Base-by-base conservation (phyloP, 2,888 invertebrate species). In the Limnephilus auricula region DNA sequence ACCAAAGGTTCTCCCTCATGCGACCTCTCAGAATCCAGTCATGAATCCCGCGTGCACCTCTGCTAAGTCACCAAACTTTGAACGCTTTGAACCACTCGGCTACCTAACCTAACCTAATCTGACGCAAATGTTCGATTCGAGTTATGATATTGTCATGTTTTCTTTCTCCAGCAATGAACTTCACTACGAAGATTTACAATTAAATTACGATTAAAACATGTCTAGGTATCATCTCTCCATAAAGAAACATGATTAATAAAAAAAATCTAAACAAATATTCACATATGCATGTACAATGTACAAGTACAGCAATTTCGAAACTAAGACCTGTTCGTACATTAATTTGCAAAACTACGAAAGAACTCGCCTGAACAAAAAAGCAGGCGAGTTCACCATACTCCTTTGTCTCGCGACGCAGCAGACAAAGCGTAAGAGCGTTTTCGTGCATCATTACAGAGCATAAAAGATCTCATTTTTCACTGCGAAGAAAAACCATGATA, bases 391-490 rank as follows among this genome's bases (percentile, higher is more conserved):
- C 80, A 80, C 31, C 80, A 80, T 13, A 80, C 32, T 80, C 32
- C 80, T 32, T 80, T 80, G 80, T 80, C 32, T 80, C 32, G 32
- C 80, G 80, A 80, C 80, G 80, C 32, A 32, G 80, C 80, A 31
- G 32, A 80, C 80, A 80, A 80, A 31, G 80, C 80, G 15, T 15
- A 15, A 15, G 80, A 80, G 80, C 9, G 25, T 65, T 65, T 80
- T 32, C 32, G 80, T 32, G 80, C 80, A 80, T 80, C 80, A 80
- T 80, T 80, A 31, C 6, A 80, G 30, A 80, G 18, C 31, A 80
- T 18, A 80, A 80, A 80, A 80, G 80, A 80, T 32, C 80, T 80
- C 80, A 31, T 80, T 80, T 80, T 80, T 80, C 80, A 80, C 32
- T 31, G 32, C 80, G 3, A 80, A 32, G 32, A 18, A 80, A 32